phyloP scores from a whole-genome alignment of 1,140 invertebrate genomes.

The Drosophila melanica region DNA sequence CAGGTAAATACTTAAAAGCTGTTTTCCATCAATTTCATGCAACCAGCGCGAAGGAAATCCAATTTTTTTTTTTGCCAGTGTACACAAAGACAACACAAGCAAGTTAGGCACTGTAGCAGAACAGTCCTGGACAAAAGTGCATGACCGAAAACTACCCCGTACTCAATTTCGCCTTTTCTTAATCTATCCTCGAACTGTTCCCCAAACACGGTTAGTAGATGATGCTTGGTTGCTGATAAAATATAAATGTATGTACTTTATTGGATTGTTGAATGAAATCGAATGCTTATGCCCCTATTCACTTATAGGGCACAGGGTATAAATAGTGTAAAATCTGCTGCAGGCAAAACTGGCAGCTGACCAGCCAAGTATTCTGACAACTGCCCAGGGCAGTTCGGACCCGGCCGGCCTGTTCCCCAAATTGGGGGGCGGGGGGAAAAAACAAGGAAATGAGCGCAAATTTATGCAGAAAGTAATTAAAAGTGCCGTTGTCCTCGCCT shows the following conservation, averaged over 20 bases:
- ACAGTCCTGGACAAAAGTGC: too few relatives aligned
- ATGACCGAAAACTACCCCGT: too few relatives aligned
- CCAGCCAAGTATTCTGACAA: background rate
- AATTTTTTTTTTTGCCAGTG: constrained; percentile 16
- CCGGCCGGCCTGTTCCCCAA: too few relatives aligned
- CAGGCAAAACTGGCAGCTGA: constrained; percentile 12
- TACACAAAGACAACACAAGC: background rate
- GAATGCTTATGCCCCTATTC: too few relatives aligned
- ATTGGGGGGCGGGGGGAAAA: background rate
- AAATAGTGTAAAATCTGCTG: background rate
- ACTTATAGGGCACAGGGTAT: too few relatives aligned
- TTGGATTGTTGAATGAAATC: too few relatives aligned
- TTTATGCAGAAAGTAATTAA: constrained; percentile 81
- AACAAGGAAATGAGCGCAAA: constrained; percentile 68
- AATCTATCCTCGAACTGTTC: too few relatives aligned
- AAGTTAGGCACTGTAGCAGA: too few relatives aligned
- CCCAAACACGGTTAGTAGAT: too few relatives aligned
- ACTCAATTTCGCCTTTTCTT: too few relatives aligned
- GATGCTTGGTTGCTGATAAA: too few relatives aligned
- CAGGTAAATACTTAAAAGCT: constrained; percentile 23
- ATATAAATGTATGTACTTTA: too few relatives aligned
- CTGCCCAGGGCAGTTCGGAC: constrained; percentile 4
- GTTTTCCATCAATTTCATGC: constrained; percentile 37
- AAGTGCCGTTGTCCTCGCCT: constrained; percentile 63
- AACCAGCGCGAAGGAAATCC: background rate